A percentile compares a stretch with the other conserved stretches of the same genome.
Evolutionary conservation across 2,888 invertebrate genomes (phyloP).

Genomic region (Cataglyphis cursor): DNA sequence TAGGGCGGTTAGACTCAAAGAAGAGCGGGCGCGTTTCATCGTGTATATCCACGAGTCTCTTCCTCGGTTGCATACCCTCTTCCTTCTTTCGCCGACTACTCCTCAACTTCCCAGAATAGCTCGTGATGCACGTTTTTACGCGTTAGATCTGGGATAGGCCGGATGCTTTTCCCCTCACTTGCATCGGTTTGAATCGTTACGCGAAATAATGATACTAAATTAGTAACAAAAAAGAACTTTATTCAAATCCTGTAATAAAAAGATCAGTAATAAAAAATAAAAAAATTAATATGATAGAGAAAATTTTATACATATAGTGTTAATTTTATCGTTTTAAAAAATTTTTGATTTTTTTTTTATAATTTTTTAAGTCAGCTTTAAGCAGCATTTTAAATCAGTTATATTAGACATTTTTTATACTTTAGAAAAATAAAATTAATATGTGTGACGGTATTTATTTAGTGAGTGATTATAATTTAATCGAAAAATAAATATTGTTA

Average conservation of each 20-base stretch:
- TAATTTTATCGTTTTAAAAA: neutral
- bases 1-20: conserved; percentile 81
- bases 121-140: conserved; percentile 36
- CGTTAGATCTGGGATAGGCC: conserved; percentile 13
- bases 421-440: neutral
- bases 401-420: neutral
- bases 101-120: conserved; percentile 39
- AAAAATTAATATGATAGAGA: neutral
- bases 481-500: neutral
- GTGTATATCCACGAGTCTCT: conserved; percentile 54
- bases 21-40: conserved; percentile 76
- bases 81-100: conserved; percentile 41
- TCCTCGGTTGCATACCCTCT: conserved; percentile 52
- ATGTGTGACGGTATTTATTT: neutral
- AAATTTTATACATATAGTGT: no score
- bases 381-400: neutral
- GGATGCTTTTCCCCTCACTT: neutral
- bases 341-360: neutral
- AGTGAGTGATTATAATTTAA: neutral
- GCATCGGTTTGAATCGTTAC: neutral
- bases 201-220: neutral
- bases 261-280: neutral
- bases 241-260: neutral
- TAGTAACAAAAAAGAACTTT: neutral
- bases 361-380: neutral